Base-by-base conservation (phyloP, 2,888 invertebrate species). In the Trichacis sp. region DNA sequence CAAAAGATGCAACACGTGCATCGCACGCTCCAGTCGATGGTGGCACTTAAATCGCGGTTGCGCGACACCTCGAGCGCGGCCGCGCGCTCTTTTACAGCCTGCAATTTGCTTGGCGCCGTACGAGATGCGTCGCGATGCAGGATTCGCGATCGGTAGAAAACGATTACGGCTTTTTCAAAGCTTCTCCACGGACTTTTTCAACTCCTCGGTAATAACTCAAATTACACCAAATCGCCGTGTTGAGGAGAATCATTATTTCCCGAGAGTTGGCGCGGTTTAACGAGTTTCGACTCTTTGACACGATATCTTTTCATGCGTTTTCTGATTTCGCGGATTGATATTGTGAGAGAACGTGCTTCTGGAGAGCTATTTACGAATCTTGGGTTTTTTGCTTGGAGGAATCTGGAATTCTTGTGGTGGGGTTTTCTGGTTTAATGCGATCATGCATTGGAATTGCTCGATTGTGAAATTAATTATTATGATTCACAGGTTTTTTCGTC, bases 61-160 rank as follows among this genome's bases (percentile, higher is more conserved):
- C 38, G 47, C 54, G 54, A 46, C 47, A 54, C 54, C 45, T 46
- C 45, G 29, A 42, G 36, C 53, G 15, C 46, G 8, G 51, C 47
- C 33, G 52, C 14, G 40, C 17, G 18, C 14, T 42, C 29, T 48
- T 30, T 42, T 38, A 46, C 47, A 64, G 60, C 56, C 50, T 29
- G 56, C 56, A 63, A 62, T 67, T 67, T 63, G 67, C 45, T 59
- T 62, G 53, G 53, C 54, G 61, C 54, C 52, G 55, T 51, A 48
- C 33, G 55, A 56, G 33, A 33, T 64, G 49, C 54, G 33, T 33
- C 8, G 46, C 45, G 48, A 58, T 58, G 36, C 33, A 50, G 48
- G 48, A 67, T 62, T 63, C 53, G 59, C 56, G 59, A 67, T 56
- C 47, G 46, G 53, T 33, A 56, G 19, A 54, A 51, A 61, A 51